These are phyloP conservation scores for Aythya baeri DNA, from an alignment of 2,113 vertebrate genomes.

Conservation along the genomic window DNA sequence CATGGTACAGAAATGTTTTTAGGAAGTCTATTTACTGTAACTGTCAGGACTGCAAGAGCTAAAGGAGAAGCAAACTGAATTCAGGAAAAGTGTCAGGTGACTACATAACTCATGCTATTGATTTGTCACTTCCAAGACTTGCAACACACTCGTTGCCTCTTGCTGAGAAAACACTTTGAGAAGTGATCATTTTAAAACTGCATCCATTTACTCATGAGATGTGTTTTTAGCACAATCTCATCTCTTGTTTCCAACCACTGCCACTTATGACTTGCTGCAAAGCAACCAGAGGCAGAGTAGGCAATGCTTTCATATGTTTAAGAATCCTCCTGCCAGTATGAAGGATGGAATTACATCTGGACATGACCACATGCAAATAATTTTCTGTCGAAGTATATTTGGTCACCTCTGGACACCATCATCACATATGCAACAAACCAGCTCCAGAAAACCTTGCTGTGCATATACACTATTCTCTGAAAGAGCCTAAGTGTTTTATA, in stretches of 20 bases:
- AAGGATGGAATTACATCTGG: not conserved
- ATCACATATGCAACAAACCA: not conserved
- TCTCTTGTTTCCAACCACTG: not conserved
- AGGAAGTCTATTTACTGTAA: not conserved
- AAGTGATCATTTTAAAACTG: not conserved
- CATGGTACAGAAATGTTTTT: not conserved
- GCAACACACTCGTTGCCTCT: not conserved
- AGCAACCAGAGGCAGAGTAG: not conserved
- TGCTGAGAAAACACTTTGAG: not conserved
- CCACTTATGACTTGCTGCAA: not conserved
- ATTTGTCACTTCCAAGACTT: not conserved
- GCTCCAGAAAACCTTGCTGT: not conserved
- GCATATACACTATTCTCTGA: not conserved
- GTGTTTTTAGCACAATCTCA: not conserved
- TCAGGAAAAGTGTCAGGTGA: not conserved
- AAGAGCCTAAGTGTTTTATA: not conserved
- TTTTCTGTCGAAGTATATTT: not conserved
- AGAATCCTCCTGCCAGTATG: not conserved
- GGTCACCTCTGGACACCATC: not conserved
- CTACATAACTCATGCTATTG: fast-evolving
- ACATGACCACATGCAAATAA: not conserved
- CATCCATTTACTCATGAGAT: not conserved
- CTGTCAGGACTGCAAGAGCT: not conserved
- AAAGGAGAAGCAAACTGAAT: not conserved
- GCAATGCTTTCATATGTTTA: not conserved